Evolutionary conservation across 1,140 invertebrate genomes (phyloP), one percentile per base, ranked within the genome.

Genomic region (Hyles euphorbiae): DNA sequence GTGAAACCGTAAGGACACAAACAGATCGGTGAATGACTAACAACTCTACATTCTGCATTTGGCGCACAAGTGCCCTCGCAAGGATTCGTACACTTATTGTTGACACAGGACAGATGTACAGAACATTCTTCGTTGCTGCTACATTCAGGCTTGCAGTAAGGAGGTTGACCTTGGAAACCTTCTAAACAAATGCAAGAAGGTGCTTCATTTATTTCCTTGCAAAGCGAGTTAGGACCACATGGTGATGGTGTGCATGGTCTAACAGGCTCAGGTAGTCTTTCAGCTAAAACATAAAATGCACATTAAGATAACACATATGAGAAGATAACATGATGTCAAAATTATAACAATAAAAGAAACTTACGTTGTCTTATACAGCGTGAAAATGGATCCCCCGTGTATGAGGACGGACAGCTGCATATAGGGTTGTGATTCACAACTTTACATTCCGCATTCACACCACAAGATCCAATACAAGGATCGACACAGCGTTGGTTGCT

Each of bases 221-320:
- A 97, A 47, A 94, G 90, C 4, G 95, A 92, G 76, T 96, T 95
- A 0, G 94, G 91, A 6, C 96, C 96, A 82, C 96, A 97, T 9
- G 95, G 95, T 56, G 94, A 95, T 40, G 95, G 95, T 47, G 92
- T 76, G 66, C 95, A 96, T 10, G 94, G 93, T 81, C 94, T 92
- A 45, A 89, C 78, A 7, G 88, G 89, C 46, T 80, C 91, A 78
- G 58, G 90, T 44, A 76, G 50, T 51, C 68, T 73, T 49, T 80
- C 78, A 40, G 84, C 89, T 88, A 65, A 36, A 83, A 81, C 40
- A 60, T 62, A 65, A 40, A 62, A 44, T 55, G 9, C 32, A 51
- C 12, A 58, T 51, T 54, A 52, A 45, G 8, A 58, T 45, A 61
- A 6, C 7, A 47, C 7, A 46, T 33, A 3, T 32, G 22, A 22